phyloP scores from a whole-genome alignment of 1,140 invertebrate species.

The Agrilus planipennis region DNA sequence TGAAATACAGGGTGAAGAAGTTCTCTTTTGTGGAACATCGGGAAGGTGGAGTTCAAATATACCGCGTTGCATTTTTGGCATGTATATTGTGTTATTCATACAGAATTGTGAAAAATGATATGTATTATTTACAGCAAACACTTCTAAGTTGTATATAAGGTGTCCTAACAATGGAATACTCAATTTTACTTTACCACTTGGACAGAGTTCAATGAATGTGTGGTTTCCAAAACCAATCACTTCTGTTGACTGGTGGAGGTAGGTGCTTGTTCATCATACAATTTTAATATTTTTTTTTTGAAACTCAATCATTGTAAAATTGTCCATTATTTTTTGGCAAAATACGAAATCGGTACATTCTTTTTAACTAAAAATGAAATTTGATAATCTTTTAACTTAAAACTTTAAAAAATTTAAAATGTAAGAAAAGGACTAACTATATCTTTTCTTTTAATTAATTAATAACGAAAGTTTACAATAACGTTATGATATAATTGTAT shows the following conservation, averaged over 20 bases:
- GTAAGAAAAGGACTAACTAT: too few relatives aligned
- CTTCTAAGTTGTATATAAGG: constrained; percentile 44
- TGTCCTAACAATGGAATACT: constrained; percentile 45
- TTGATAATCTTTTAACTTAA: too few relatives aligned
- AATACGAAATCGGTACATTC: too few relatives aligned
- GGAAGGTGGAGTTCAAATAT: constrained; percentile 41
- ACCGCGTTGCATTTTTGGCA: constrained; percentile 34
- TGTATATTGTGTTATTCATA: too few relatives aligned
- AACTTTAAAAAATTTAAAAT: too few relatives aligned
- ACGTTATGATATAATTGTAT: too few relatives aligned
- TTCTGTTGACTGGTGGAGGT: constrained; percentile 51
- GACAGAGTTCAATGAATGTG: constrained; percentile 41
- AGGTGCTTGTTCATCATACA: constrained; percentile 1
- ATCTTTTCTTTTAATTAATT: too few relatives aligned
- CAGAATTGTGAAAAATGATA: too few relatives aligned
- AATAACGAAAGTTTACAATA: too few relatives aligned
- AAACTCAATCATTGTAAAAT: too few relatives aligned
- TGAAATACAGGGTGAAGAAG: constrained; percentile 37
- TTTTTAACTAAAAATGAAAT: too few relatives aligned
- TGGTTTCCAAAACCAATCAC: constrained; percentile 50
- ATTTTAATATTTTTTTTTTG: constrained; percentile 34
- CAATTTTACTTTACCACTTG: constrained; percentile 41
- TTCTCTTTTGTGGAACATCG: constrained; percentile 35
- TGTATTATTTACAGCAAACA: constrained; percentile 20
- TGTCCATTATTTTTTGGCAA: too few relatives aligned